Conservation (phyloP, 2,113 vertebrate species). For the Origma solitaria region DNA sequence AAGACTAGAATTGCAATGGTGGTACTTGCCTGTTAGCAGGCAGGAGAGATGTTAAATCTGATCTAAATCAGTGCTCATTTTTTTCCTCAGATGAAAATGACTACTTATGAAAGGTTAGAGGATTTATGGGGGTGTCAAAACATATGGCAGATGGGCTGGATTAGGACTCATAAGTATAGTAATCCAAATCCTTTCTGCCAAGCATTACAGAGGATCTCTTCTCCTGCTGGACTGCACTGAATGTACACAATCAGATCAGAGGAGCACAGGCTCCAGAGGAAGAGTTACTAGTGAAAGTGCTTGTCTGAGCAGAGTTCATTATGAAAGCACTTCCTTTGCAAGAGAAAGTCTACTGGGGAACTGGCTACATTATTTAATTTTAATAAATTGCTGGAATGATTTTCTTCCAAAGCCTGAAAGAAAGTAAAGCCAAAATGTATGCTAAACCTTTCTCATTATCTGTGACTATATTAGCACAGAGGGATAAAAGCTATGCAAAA, state of each 20-base stretch:
- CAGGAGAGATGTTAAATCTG: constrained; percentile 10
- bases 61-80: constrained; percentile 12
- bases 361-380: background rate
- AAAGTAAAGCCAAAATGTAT: background rate
- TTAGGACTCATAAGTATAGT: background rate
- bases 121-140: constrained; percentile 52
- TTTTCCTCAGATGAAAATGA: constrained; percentile 33
- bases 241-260: background rate
- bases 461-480: background rate
- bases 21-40: constrained; percentile 22
- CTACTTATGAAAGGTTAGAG: constrained; percentile 42
- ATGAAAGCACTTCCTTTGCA: background rate
- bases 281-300: background rate
- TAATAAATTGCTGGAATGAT: background rate
- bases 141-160: constrained; percentile 41
- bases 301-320: background rate
- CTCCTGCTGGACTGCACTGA: background rate
- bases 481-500: background rate
- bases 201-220: constrained; percentile 18
- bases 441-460: background rate
- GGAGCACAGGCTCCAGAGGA: background rate
- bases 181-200: constrained; percentile 46
- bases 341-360: background rate
- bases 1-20: background rate
- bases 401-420: background rate